These are phyloP conservation scores for Hippocampus kuda DNA, from an alignment of 2,797 vertebrate genomes.

Conservation along the genomic window DNA sequence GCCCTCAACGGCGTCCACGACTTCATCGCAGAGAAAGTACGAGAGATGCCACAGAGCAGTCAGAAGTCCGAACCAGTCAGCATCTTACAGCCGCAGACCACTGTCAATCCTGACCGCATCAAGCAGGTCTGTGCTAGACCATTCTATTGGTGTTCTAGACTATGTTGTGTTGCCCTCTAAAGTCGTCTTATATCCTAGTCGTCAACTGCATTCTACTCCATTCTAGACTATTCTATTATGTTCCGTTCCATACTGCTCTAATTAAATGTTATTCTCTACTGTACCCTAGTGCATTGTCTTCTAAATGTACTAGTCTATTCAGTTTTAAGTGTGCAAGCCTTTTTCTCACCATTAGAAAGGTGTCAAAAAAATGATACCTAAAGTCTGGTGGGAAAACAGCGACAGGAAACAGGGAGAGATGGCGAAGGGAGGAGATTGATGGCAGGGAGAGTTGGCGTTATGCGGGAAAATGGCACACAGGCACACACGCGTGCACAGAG, in stretches of 20 bases:
- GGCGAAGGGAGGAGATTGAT: background rate
- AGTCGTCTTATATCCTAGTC: no score
- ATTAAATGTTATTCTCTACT: no score
- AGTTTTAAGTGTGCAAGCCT: background rate
- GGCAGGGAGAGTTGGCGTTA: background rate
- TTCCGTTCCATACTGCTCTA: no score
- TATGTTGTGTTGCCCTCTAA: background rate
- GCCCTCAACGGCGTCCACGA: constrained; percentile 84
- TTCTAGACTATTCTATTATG: no score
- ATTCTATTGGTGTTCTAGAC: background rate
- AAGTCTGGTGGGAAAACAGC: background rate
- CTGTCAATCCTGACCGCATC: constrained; percentile 87
- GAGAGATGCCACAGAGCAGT: constrained; percentile 88
- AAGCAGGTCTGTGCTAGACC: constrained; percentile 74
- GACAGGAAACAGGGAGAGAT: background rate
- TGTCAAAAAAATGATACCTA: background rate
- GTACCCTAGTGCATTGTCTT: no score
- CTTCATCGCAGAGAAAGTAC: constrained; percentile 90
- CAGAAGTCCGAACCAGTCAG: constrained; percentile 85
- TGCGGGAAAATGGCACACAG: background rate
- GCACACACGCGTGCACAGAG: background rate
- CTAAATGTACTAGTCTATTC: constrained; percentile 1
- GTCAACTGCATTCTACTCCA: no score
- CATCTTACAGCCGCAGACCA: constrained; percentile 87
- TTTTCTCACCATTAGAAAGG: background rate